Evolutionary conservation across 2,797 vertebrate genomes (phyloP).

Genomic region (Galaxias olidus): DNA sequence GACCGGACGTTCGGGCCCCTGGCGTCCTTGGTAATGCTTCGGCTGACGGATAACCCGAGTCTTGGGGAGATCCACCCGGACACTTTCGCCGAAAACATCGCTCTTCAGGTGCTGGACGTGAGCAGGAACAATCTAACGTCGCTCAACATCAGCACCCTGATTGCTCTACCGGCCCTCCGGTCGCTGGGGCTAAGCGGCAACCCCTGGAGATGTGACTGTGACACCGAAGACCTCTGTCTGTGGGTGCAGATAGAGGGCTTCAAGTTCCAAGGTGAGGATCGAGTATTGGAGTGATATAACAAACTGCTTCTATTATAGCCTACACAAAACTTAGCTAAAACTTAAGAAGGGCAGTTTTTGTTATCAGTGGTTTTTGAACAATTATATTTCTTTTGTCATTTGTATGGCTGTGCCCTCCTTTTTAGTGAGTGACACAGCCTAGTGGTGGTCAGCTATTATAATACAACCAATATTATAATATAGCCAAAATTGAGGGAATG

Average conservation of each 20-base stretch:
- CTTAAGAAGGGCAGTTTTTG: too few relatives aligned
- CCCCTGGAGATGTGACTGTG: slow-evolving; percentile 92
- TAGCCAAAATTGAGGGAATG: too few relatives aligned
- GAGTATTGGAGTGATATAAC: not conserved
- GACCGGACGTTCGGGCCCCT: slow-evolving; percentile 88
- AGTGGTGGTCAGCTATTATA: too few relatives aligned
- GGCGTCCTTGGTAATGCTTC: slow-evolving; percentile 86
- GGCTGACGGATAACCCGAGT: slow-evolving; percentile 87
- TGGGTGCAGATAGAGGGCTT: slow-evolving; percentile 84
- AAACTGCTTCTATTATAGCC: too few relatives aligned
- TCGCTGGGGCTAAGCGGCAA: slow-evolving; percentile 88
- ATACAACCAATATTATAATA: too few relatives aligned
- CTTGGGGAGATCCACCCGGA: slow-evolving; percentile 82
- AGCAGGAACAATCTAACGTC: slow-evolving; percentile 84
- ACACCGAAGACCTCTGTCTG: slow-evolving; percentile 85
- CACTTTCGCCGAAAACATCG: slow-evolving; percentile 87
- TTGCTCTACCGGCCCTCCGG: slow-evolving; percentile 77
- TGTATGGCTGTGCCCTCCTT: too few relatives aligned
- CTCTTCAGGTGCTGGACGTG: slow-evolving; percentile 88
- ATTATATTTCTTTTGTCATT: too few relatives aligned
- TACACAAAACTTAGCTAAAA: too few relatives aligned
- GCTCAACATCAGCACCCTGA: slow-evolving; percentile 82
- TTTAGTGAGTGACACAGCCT: too few relatives aligned
- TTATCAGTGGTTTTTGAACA: too few relatives aligned
- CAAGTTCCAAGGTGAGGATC: slow-evolving; percentile 88